Evolutionary conservation across 2,888 invertebrate species (phyloP).

Genomic region (Laspeyria flexula): DNA sequence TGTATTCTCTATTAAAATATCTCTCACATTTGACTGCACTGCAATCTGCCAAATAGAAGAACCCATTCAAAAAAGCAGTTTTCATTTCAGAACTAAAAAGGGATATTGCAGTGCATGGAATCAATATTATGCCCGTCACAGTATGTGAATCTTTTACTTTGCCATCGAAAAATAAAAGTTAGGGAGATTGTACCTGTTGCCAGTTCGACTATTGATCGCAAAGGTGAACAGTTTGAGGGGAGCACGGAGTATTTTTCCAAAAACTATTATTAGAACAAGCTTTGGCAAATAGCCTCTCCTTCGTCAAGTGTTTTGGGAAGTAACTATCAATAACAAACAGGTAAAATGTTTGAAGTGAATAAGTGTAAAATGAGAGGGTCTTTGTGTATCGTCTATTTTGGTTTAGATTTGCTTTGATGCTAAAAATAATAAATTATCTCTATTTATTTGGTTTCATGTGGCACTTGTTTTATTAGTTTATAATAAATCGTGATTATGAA

Average conservation of each 20-base stretch:
- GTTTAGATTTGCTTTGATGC: too few relatives aligned
- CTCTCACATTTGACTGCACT: too few relatives aligned
- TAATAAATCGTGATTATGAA: too few relatives aligned
- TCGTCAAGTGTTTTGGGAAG: slow-evolving; percentile 1
- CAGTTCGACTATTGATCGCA: slow-evolving; percentile 16
- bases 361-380: too few relatives aligned
- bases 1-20: too few relatives aligned
- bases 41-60: too few relatives aligned
- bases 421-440: too few relatives aligned
- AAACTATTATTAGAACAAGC: slow-evolving; percentile 15
- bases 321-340: neutral
- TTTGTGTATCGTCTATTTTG: too few relatives aligned
- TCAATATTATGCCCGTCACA: too few relatives aligned
- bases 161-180: slow-evolving; percentile 1
- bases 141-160: neutral
- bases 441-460: too few relatives aligned
- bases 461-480: too few relatives aligned
- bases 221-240: slow-evolving; percentile 7
- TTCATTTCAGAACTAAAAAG: neutral
- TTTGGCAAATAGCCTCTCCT: slow-evolving; percentile 10
- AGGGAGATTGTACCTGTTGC: slow-evolving; percentile 14
- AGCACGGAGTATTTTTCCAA: slow-evolving; percentile 12
- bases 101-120: neutral
- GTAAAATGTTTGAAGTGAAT: neutral
- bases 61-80: neutral